Conservation (phyloP, 1,140 invertebrate genomes). For the Platyscapa corneri region DNA sequence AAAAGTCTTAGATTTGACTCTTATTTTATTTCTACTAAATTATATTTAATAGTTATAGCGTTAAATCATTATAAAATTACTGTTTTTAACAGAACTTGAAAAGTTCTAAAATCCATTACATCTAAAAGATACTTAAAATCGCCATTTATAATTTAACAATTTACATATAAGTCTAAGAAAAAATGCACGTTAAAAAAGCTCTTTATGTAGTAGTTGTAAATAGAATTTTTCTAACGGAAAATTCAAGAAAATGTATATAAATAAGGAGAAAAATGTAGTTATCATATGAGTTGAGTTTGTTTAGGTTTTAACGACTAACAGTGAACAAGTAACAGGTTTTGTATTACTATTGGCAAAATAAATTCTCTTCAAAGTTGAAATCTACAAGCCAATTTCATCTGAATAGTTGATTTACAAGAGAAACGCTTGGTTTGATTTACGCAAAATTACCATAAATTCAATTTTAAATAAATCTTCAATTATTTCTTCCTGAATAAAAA, state of each 20-base stretch:
- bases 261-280: background rate
- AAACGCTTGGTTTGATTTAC: slow-evolving; percentile 1
- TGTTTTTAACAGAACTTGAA: background rate
- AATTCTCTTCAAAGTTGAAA: background rate
- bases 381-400: background rate
- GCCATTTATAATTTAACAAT: background rate
- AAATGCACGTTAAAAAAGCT: background rate
- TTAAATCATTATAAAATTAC: background rate
- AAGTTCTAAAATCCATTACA: background rate
- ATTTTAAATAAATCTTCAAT: slow-evolving; percentile 7
- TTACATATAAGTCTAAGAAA: background rate
- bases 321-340: slow-evolving; percentile 10
- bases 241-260: background rate
- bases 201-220: background rate
- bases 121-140: background rate
- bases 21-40: background rate
- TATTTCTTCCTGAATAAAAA: background rate
- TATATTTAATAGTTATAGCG: background rate
- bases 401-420: slow-evolving; percentile 11
- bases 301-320: background rate
- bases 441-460: background rate
- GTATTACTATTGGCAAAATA: slow-evolving; percentile 2
- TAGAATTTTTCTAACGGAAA: background rate
- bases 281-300: background rate
- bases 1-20: background rate